Conservation (phyloP, 2,888 invertebrate species). For the Tupiocoris notatus region DNA sequence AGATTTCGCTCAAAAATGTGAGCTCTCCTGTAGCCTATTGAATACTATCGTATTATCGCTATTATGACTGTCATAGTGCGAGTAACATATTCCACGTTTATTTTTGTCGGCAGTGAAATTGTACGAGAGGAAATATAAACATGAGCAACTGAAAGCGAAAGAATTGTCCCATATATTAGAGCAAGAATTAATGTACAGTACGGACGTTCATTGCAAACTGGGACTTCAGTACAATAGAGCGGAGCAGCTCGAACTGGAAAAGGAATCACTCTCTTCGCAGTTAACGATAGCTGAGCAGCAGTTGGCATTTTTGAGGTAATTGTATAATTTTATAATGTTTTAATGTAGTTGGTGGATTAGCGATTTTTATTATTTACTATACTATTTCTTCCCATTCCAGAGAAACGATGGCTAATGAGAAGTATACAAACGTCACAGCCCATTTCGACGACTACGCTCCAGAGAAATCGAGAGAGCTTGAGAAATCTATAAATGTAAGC, state of each 20-base stretch:
- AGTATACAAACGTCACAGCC: no score
- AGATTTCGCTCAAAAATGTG: conserved; percentile 24
- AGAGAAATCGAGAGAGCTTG: conserved; percentile 1
- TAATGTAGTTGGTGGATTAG: no score
- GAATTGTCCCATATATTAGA: conserved; percentile 32
- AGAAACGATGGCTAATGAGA: not conserved
- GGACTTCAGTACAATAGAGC: conserved; percentile 33
- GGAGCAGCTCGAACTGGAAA: conserved; percentile 36
- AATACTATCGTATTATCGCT: no score
- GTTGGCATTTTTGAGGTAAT: conserved; percentile 1
- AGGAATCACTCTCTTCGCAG: conserved; percentile 12
- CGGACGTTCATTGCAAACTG: conserved; percentile 35
- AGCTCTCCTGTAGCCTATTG: no score
- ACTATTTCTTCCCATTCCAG: not conserved
- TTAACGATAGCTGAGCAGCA: conserved; percentile 6
- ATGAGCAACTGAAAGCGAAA: conserved; percentile 35
- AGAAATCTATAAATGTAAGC: conserved; percentile 9
- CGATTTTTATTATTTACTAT: no score
- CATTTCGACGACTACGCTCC: no score
- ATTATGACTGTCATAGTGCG: no score
- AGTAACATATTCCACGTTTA: not conserved
- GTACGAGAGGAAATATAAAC: conserved; percentile 24
- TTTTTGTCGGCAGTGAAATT: conserved; percentile 13
- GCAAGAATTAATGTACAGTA: conserved; percentile 30
- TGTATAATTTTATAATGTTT: no score